Percentiles rank a stretch among this genome's conserved stretches.
Conservation (phyloP, 2,888 invertebrate genomes). For the Drosophila multiciliata region DNA sequence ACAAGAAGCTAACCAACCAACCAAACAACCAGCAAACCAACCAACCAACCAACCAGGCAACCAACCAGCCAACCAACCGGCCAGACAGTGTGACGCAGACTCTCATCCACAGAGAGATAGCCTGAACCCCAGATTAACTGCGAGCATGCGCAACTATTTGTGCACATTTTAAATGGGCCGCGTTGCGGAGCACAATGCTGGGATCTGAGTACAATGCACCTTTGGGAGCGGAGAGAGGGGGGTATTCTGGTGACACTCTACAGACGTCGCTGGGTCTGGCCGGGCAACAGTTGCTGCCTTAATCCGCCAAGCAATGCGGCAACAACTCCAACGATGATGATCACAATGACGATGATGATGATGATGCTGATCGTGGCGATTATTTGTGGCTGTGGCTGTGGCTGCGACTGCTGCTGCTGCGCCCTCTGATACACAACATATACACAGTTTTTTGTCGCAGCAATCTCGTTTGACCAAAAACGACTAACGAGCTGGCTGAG, state of each 20-base stretch:
- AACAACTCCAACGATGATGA: slow-evolving; percentile 39
- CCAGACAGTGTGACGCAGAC: slow-evolving; percentile 80
- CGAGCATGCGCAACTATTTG: slow-evolving; percentile 80
- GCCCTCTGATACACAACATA: slow-evolving; percentile 65
- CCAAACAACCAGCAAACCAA: slow-evolving; percentile 52
- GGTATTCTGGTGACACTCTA: slow-evolving; percentile 65
- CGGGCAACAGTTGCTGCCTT: slow-evolving; percentile 52
- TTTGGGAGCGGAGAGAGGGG: slow-evolving; percentile 10
- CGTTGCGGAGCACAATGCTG: slow-evolving; percentile 59
- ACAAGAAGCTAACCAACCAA: slow-evolving; percentile 23
- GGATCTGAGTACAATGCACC: slow-evolving; percentile 61
- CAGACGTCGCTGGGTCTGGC: slow-evolving; percentile 77
- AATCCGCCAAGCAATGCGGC: slow-evolving; percentile 75
- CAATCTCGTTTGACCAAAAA: slow-evolving; percentile 73
- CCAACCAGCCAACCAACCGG: slow-evolving; percentile 32
- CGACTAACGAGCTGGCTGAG: slow-evolving; percentile 83
- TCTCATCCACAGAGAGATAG: slow-evolving; percentile 33
- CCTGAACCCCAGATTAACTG: slow-evolving; percentile 72
- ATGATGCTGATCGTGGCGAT: slow-evolving; percentile 73
- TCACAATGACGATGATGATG: slow-evolving; percentile 45
- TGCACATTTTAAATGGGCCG: slow-evolving; percentile 82
- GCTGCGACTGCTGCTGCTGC: slow-evolving; percentile 29
- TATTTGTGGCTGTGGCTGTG: slow-evolving; percentile 66
- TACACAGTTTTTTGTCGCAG: slow-evolving; percentile 64
- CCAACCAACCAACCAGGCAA: slow-evolving; percentile 65